Conservation (phyloP, 2,888 invertebrate species). For the Amphipyra berbera region DNA sequence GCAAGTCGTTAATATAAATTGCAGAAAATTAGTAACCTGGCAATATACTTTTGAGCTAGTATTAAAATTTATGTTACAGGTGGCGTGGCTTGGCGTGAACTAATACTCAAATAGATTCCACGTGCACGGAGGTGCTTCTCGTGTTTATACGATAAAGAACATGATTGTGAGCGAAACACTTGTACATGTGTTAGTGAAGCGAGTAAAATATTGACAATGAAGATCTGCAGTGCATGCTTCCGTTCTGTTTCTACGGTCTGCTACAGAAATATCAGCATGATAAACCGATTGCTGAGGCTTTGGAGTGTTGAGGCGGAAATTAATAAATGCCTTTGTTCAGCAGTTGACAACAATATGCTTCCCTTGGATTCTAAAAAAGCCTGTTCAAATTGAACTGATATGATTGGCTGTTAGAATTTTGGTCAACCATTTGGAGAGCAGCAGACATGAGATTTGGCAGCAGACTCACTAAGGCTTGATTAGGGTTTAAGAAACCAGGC, state of each 20-base stretch:
- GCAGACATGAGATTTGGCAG: too few species aligned
- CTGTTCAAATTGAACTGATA: too few species aligned
- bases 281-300: neutral
- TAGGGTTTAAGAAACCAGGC: too few species aligned
- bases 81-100: conserved; percentile 13
- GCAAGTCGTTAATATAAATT: conserved; percentile 2
- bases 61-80: conserved; percentile 7
- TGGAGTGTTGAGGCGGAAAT: neutral
- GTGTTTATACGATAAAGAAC: conserved; percentile 41
- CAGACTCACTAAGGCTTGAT: too few species aligned
- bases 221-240: conserved; percentile 36
- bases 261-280: conserved; percentile 7
- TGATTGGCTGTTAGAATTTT: too few species aligned
- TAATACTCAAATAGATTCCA: conserved; percentile 38
- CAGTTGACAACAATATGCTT: too few species aligned
- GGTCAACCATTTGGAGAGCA: too few species aligned
- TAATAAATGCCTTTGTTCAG: too few species aligned
- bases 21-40: conserved; percentile 20
- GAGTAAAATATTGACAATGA: conserved; percentile 30
- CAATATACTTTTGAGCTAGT: conserved; percentile 1
- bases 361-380: too few species aligned
- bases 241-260: conserved; percentile 7
- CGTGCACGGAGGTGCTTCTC: conserved; percentile 18
- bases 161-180: conserved; percentile 36
- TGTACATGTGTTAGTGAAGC: conserved; percentile 16